Conservation (phyloP, 35 echinoderm and acorn worm genomes). For the Apostichopus parvimensis region DNA sequence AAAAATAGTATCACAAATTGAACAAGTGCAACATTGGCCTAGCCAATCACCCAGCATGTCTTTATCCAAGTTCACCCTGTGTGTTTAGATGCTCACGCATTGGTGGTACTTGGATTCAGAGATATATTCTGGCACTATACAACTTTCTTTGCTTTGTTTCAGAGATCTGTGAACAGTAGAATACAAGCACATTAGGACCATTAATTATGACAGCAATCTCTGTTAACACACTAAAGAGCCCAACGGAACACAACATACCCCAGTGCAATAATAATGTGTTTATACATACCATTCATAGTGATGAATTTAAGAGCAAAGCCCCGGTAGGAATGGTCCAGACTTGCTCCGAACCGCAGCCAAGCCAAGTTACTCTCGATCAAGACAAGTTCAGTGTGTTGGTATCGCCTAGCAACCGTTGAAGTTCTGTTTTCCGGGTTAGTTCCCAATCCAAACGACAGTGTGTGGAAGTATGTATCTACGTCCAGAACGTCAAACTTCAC, state of each 20-base stretch:
- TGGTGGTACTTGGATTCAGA: no score
- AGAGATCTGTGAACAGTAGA: no score
- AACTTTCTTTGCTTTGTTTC: no score
- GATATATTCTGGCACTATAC: no score
- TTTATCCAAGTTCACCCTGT: no score
- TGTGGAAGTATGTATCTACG: background rate
- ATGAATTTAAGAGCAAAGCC: conserved; percentile 3
- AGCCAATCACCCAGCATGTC: no score
- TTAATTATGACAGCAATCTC: background rate
- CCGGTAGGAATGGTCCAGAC: background rate
- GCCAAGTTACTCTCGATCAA: background rate
- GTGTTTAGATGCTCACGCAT: no score
- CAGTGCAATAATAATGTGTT: no score
- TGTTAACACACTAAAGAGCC: background rate
- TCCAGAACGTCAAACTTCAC: background rate
- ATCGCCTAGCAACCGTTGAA: background rate
- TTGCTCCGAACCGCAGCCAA: conserved; percentile 27
- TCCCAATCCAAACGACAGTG: conserved; percentile 16
- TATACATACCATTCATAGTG: background rate
- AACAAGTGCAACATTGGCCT: no score
- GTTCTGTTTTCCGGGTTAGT: conserved; percentile 1
- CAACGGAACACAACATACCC: background rate
- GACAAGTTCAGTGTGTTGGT: background rate
- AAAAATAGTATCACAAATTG: no score
- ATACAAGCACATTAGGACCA: background rate